Percentiles rank a stretch among this genome's conserved stretches.
phyloP scores from a whole-genome alignment of 2,888 invertebrate genomes.

The Cyrtodaria siliqua region DNA sequence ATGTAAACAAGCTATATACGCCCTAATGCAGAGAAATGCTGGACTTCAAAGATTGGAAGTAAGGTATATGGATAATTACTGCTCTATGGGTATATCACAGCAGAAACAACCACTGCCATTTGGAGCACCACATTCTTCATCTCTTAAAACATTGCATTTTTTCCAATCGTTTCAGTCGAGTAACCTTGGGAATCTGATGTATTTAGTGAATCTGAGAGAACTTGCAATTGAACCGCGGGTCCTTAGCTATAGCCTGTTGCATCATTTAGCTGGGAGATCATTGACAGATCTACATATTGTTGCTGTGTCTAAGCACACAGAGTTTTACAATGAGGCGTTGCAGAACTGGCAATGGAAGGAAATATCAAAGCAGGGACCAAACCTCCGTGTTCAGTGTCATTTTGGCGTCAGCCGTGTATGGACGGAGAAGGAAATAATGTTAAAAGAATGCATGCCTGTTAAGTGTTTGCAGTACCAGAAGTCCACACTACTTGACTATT shows the following conservation, averaged over 20 bases:
- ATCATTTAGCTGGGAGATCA: slow-evolving; percentile 60
- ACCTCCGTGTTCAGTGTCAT: slow-evolving; percentile 60
- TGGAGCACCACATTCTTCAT: slow-evolving; percentile 49
- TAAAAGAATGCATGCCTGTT: slow-evolving; percentile 66
- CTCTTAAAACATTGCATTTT: slow-evolving; percentile 55
- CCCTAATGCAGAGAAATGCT: slow-evolving; percentile 51
- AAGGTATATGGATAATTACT: slow-evolving; percentile 43
- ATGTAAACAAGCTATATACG: slow-evolving; percentile 37
- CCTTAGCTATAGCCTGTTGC: slow-evolving; percentile 62
- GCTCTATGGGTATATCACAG: slow-evolving; percentile 26
- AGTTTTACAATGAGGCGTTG: slow-evolving; percentile 63
- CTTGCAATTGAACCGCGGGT: slow-evolving; percentile 63
- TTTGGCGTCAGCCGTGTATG: slow-evolving; percentile 62
- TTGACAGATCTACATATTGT: slow-evolving; percentile 62
- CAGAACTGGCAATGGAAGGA: slow-evolving; percentile 65
- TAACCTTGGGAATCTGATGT: slow-evolving; percentile 66
- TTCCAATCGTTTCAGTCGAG: slow-evolving; percentile 63
- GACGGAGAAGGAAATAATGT: slow-evolving; percentile 63
- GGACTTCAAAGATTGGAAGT: slow-evolving; percentile 39
- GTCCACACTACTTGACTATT: slow-evolving; percentile 50
- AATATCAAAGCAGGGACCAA: slow-evolving; percentile 52
- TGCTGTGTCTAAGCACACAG: slow-evolving; percentile 52
- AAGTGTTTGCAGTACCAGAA: slow-evolving; percentile 56
- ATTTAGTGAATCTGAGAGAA: slow-evolving; percentile 64
- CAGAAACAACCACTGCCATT: slow-evolving; percentile 61